Evolutionary conservation across 2,888 invertebrate species (phyloP).

Genomic region (Lottia gigantea): DNA sequence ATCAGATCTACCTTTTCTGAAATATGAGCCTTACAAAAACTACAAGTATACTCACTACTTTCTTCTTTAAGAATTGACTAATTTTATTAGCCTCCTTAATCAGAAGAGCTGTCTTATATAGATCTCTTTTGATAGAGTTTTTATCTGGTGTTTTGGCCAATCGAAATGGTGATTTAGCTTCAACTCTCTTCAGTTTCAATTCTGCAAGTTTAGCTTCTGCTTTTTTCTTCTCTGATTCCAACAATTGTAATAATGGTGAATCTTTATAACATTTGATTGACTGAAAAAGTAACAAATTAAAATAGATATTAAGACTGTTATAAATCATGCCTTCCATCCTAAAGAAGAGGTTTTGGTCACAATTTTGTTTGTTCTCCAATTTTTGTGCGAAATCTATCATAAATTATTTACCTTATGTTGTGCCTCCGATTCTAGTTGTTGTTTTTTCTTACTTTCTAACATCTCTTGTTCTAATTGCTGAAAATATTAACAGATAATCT

Average conservation of each 20-base stretch:
- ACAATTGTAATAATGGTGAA: conserved; percentile 38
- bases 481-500: conserved; percentile 23
- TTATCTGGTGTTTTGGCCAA: background rate
- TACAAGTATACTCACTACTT: conserved; percentile 51
- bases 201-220: conserved; percentile 42
- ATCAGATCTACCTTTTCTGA: no score
- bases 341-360: no score
- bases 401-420: conserved; percentile 39
- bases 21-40: no score
- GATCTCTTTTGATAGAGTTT: conserved; percentile 40
- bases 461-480: conserved; percentile 60
- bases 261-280: no score
- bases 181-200: conserved; percentile 43
- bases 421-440: conserved; percentile 53
- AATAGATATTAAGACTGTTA: no score
- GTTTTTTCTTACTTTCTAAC: conserved; percentile 51
- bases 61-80: conserved; percentile 58
- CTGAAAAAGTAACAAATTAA: no score
- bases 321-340: no score
- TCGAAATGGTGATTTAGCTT: conserved; percentile 29
- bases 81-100: conserved; percentile 66
- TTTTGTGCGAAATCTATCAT: background rate
- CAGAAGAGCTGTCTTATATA: conserved; percentile 57
- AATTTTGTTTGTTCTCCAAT: background rate
- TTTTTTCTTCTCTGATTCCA: conserved; percentile 47